A percentile compares a stretch with the other conserved stretches of the same genome.
Evolutionary conservation across 2,888 invertebrate species (phyloP).

Genomic region (Pomacea canaliculata): DNA sequence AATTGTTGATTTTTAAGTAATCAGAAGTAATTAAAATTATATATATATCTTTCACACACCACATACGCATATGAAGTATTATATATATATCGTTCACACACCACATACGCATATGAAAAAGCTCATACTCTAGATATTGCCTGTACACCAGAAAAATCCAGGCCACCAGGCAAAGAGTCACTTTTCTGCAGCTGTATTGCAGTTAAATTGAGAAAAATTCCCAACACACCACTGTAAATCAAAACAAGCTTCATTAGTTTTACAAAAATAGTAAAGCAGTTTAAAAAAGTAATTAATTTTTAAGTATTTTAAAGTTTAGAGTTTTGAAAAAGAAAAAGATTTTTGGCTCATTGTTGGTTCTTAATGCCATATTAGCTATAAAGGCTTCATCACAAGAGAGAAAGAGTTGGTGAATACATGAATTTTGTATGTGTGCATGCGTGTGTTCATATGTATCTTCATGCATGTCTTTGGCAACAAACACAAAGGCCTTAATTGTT

Average conservation of each 20-base stretch:
- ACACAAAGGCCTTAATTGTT: too few relatives aligned
- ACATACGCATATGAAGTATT: neutral
- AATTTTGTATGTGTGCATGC: neutral
- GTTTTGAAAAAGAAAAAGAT: too few relatives aligned
- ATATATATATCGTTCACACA: neutral
- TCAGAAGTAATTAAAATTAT: neutral
- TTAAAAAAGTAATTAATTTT: neutral
- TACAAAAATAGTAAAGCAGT: neutral
- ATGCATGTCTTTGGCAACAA: neutral
- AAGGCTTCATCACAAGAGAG: neutral
- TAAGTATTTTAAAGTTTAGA: too few relatives aligned
- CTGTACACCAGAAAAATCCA: slow-evolving; percentile 43
- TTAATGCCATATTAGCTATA: too few relatives aligned
- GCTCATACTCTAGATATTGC: slow-evolving; percentile 45
- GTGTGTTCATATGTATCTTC: neutral
- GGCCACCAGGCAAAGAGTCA: slow-evolving; percentile 29
- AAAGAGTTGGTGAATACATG: neutral
- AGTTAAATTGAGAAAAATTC: slow-evolving; percentile 52
- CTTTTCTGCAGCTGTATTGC: slow-evolving; percentile 48
- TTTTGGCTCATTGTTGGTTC: too few relatives aligned
- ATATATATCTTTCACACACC: neutral
- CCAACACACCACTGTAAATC: slow-evolving; percentile 55
- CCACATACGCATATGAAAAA: neutral
- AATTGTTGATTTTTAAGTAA: too few relatives aligned
- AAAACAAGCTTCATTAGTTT: too few relatives aligned